Base-by-base conservation (phyloP, 1,140 invertebrate species). In the Solen grandis region DNA sequence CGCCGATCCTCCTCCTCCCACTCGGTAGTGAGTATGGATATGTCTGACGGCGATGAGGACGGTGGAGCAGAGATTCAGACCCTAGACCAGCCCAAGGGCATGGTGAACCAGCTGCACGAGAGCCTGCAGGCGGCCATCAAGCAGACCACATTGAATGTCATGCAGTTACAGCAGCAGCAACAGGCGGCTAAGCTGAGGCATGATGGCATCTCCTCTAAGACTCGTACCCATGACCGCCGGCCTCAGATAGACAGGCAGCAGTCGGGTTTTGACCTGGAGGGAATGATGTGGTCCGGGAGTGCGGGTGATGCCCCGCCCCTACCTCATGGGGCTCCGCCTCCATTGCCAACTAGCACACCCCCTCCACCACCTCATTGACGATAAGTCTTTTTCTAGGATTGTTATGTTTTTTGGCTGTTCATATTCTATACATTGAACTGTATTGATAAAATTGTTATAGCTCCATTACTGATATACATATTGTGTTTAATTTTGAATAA, bases 211-310 rank as follows among this genome's bases (percentile, higher is more conserved):
- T n/a, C n/a, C n/a, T n/a, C n/a, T n/a, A n/a, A n/a, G n/a, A n/a
- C n/a, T n/a, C n/a, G n/a, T n/a, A n/a, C n/a, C n/a, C n/a, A n/a
- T n/a, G n/a, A n/a, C n/a, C n/a, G n/a, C n/a, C n/a, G 41, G 8
- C 41, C 41, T 46, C 41, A 46, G 41, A 31, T 78, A 22, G 65
- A 78, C 36, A 68, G 75, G 59, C 75, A 78, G 25, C 75, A 78
- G 54, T 78, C 75, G 1, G 75, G 75, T n/a, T 78, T 78, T 78
- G 75, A 78, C 29, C 33, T 78, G n/a, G 75, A 78, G 35, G 63
- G 65, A 16, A 78, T 78, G 75, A 78, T 78, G 75, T 78, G 75
- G 75, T 63, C 75, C 19, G 74, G 74, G 27, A 66, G 63, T 66
- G 70, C 33, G 14, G 19, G 33, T 5, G 33, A 22, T 27, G 75